Base-by-base conservation (phyloP, 2,888 invertebrate species). In the Lucinisca nassula region DNA sequence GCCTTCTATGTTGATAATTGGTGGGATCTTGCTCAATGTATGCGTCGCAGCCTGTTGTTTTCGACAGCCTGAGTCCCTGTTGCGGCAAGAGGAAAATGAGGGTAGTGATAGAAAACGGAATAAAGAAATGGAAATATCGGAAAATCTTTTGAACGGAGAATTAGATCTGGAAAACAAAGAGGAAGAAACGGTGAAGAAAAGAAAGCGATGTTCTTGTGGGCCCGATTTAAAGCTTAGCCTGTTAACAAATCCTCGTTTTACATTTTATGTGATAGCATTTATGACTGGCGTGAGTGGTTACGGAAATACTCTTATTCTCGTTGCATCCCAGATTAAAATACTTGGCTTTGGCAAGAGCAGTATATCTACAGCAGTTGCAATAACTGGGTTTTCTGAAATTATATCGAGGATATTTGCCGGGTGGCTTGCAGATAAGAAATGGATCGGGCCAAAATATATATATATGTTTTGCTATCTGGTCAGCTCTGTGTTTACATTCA, bases 1-100 rank as follows among this genome's bases (percentile, higher is more conserved):
- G 21, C 81, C 81, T n/a, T 55, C 85, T n/a, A 32, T 85, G 49
- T 32, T 85, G n/a, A 45, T 85, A 17, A 58, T 85, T 0, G 72
- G 80, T 37, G 85, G 81, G 1, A 30, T 79, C 0, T 17, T 75
- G 4, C 24, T 84, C n/a, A 40, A 84, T 30, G 37, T 74, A 8
- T 79, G 84, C 67, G 79, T 77, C 8, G 79, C 79, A 67, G 73
- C 45, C 0, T n/a, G 58, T 14, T 38, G 79, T 14, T 37, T 84
- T 38, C 38, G 73, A 61, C 84, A 84, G 38, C 84, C 84, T 37
- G 27, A 38, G 10, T 58, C 58, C 6, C n/a, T 49, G 10, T 12
- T 49, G 12, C 45, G 40, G 35, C 4, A 21, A 0, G 51, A 51
- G 3, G 51, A 51, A 51, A 40, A 40, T 8, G 40, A 14, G 40